Evolutionary conservation across 2,797 vertebrate genomes (phyloP).

Genomic region (Sebastes reedi): DNA sequence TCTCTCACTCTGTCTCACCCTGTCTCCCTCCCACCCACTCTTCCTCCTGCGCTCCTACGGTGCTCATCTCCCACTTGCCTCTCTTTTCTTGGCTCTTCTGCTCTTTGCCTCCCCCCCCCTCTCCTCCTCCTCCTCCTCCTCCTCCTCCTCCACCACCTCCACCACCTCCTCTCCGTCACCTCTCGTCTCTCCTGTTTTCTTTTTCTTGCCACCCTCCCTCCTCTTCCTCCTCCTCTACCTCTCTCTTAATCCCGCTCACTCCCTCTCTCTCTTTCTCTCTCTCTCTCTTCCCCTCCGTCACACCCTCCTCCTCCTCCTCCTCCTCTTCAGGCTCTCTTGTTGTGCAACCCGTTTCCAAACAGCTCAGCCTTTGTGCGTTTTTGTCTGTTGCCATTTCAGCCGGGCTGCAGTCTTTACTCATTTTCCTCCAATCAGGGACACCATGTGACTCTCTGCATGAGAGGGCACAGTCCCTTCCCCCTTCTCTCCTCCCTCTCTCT

Average conservation of each 20-base stretch:
- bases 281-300: constrained; percentile 43
- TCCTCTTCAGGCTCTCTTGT: constrained; percentile 65
- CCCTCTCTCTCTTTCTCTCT: constrained; percentile 42
- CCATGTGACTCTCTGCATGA: constrained; percentile 85
- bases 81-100: constrained; percentile 52
- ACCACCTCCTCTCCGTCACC: neutral
- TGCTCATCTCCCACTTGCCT: constrained; percentile 65
- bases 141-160: no score
- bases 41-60: constrained; percentile 45
- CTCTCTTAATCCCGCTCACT: constrained; percentile 65
- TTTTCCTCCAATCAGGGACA: constrained; percentile 83
- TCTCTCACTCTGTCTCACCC: constrained; percentile 39
- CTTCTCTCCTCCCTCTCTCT: constrained; percentile 27
- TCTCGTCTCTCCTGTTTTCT: constrained; percentile 26
- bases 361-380: constrained; percentile 81
- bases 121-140: no score
- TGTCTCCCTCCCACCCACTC: constrained; percentile 26
- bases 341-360: constrained; percentile 77
- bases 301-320: constrained; percentile 51
- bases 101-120: constrained; percentile 8
- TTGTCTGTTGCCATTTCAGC: constrained; percentile 82
- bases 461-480: constrained; percentile 78
- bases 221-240: constrained; percentile 26
- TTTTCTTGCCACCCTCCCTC: constrained; percentile 16
- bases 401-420: constrained; percentile 81